Conservation (phyloP, 2,888 invertebrate species). For the Agrochola lota region DNA sequence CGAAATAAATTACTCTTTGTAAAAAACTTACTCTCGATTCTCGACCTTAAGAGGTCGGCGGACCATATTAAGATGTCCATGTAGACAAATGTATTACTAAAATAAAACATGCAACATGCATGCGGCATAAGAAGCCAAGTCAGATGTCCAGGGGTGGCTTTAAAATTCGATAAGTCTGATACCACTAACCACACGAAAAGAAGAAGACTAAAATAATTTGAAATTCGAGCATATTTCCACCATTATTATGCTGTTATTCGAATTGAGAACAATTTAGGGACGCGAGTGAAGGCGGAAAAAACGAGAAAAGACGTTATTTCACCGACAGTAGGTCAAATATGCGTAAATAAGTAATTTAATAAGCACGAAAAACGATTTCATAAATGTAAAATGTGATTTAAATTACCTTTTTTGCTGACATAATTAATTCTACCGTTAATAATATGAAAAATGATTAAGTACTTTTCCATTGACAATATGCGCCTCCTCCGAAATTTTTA, state of each 20-base stretch:
- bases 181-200: too few relatives aligned
- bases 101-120: too few relatives aligned
- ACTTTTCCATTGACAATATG: slow-evolving; percentile 13
- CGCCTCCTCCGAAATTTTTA: neutral
- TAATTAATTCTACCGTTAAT: slow-evolving; percentile 32
- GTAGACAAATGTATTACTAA: neutral
- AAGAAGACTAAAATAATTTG: neutral
- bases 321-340: slow-evolving; percentile 40
- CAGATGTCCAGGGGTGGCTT: too few relatives aligned
- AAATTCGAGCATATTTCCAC: neutral
- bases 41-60: slow-evolving; percentile 50
- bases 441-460: slow-evolving; percentile 32
- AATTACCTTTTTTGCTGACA: slow-evolving; percentile 17
- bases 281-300: neutral
- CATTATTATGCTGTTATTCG: neutral
- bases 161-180: too few relatives aligned
- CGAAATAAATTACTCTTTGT: slow-evolving; percentile 45
- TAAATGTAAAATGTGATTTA: slow-evolving; percentile 3
- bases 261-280: too few relatives aligned
- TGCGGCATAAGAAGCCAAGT: too few relatives aligned
- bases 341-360: slow-evolving; percentile 21
- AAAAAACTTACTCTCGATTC: slow-evolving; percentile 58
- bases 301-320: slow-evolving; percentile 34
- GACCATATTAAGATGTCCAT: too few relatives aligned
- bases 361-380: slow-evolving; percentile 19